These are phyloP conservation scores for Lepus europaeus DNA, from an alignment of 2,113 vertebrate genomes.

Conservation along the genomic window DNA sequence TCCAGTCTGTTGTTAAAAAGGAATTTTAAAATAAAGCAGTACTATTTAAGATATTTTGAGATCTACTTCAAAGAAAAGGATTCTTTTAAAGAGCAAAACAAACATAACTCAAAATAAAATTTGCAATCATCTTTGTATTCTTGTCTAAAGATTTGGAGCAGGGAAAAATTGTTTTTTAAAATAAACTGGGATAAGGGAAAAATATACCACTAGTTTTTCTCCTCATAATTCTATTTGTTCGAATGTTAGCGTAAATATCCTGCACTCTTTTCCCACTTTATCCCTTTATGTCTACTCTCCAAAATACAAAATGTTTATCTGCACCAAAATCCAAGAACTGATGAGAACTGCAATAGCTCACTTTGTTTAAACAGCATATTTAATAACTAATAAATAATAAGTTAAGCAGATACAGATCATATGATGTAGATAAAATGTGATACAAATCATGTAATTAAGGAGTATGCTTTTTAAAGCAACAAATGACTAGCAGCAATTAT, in stretches of 20 bases:
- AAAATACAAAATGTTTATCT: not conserved
- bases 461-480: not conserved
- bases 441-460: not conserved
- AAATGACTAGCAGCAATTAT: not conserved
- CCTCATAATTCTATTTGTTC: slow-evolving; percentile 44
- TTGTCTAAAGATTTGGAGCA: not conserved
- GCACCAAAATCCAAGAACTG: not conserved
- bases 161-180: slow-evolving; percentile 26
- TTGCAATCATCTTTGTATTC: slow-evolving; percentile 25
- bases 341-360: not conserved
- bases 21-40: slow-evolving; percentile 49
- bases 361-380: slow-evolving; percentile 15
- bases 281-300: not conserved
- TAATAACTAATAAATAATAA: slow-evolving; percentile 59
- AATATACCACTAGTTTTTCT: slow-evolving; percentile 27
- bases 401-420: slow-evolving; percentile 35
- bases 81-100: slow-evolving; percentile 18
- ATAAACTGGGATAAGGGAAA: not conserved
- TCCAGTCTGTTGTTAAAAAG: slow-evolving; percentile 18
- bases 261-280: not conserved
- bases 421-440: not conserved
- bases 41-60: not conserved
- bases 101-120: slow-evolving; percentile 30
- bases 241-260: not conserved
- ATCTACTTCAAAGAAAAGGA: slow-evolving; percentile 25